phyloP scores from a whole-genome alignment of 2,113 vertebrate genomes.

The Serinus canaria region DNA sequence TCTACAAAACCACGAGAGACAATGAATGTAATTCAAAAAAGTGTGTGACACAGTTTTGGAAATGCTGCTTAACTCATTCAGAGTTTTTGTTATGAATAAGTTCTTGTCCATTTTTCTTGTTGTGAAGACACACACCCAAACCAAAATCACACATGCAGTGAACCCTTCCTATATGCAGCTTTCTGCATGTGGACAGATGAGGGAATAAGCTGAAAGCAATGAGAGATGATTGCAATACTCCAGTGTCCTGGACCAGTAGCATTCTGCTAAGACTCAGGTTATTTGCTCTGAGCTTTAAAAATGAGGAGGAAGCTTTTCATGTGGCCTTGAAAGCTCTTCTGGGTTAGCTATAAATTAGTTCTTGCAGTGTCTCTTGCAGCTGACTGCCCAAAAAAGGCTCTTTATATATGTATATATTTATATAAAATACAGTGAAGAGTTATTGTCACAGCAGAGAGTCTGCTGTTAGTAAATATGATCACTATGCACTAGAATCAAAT shows the following conservation, averaged over 20 bases:
- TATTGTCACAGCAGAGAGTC: not conserved
- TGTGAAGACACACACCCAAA: not conserved
- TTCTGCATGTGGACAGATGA: not conserved
- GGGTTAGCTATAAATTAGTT: not conserved
- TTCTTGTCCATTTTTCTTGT: not conserved
- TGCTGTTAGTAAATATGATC: not conserved
- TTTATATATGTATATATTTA: not conserved
- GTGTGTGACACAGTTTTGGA: not conserved
- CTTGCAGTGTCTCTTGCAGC: not conserved
- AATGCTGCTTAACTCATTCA: not conserved
- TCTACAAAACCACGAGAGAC: not conserved
- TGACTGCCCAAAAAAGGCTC: not conserved
- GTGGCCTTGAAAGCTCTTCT: not conserved
- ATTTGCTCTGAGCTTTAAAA: not conserved
- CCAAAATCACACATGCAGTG: not conserved
- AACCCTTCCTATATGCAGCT: not conserved
- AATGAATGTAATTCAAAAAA: not conserved
- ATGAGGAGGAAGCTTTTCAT: not conserved
- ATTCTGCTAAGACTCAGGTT: not conserved
- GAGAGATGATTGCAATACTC: not conserved
- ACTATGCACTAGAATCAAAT: not conserved
- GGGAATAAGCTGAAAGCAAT: not conserved
- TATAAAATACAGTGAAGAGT: not conserved
- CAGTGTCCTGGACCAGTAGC: not conserved
- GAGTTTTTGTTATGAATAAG: not conserved